Evolutionary conservation across 2,797 vertebrate species (phyloP).

Genomic region (Centroberyx gerrardi): DNA sequence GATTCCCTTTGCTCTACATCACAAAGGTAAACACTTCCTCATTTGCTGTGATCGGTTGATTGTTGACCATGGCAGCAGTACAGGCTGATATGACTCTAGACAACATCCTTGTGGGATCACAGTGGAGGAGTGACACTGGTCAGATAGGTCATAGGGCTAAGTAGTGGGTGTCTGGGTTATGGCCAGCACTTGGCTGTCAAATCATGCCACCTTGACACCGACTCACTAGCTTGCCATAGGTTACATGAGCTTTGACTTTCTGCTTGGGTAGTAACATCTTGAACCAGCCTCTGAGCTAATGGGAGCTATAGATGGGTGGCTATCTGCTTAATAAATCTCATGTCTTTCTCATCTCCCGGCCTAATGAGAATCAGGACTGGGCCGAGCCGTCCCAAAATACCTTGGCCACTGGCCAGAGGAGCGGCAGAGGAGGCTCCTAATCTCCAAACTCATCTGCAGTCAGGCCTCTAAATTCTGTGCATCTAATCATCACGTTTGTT

Average conservation of each 20-base stretch:
- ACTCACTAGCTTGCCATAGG: constrained; percentile 23
- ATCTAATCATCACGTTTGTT: constrained; percentile 50
- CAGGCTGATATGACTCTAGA: not conserved
- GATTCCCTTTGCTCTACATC: constrained; percentile 17
- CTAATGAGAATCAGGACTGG: constrained; percentile 70
- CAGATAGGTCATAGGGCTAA: constrained; percentile 5
- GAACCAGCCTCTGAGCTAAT: constrained; percentile 24
- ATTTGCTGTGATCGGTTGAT: not conserved
- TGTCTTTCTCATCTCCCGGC: constrained; percentile 66
- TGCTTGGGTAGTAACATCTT: constrained; percentile 30
- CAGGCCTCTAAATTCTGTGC: constrained; percentile 37
- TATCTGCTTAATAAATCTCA: constrained; percentile 66
- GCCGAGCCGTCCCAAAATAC: constrained; percentile 65
- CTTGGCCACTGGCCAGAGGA: constrained; percentile 36
- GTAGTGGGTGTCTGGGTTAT: constrained; percentile 15
- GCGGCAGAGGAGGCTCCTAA: constrained; percentile 41
- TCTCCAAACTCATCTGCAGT: constrained; percentile 53
- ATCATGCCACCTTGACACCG: constrained; percentile 22
- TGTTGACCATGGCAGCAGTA: not conserved
- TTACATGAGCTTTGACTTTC: constrained; percentile 54
- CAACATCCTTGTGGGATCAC: not conserved
- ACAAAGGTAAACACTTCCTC: constrained; percentile 19
- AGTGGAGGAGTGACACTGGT: not conserved
- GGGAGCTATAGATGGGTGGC: constrained; percentile 22
- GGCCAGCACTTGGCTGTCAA: constrained; percentile 18